Evolutionary conservation across 2,797 vertebrate species (phyloP).

Genomic region (Uromys caudimaculatus): DNA sequence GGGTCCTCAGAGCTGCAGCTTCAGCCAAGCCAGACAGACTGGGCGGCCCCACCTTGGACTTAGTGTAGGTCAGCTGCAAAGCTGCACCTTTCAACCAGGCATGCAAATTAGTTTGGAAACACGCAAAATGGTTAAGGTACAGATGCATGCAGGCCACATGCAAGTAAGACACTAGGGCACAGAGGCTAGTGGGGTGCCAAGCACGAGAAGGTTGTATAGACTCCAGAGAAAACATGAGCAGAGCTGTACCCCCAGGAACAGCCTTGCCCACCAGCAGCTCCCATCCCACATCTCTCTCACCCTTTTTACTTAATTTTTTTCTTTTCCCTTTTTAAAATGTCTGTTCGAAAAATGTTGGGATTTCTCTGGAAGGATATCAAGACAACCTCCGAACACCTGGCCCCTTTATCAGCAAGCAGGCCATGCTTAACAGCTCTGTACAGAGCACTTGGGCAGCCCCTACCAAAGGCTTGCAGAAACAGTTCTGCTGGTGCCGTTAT

Average conservation of each 20-base stretch:
- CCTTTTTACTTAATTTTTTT: background rate
- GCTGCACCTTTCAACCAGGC: background rate
- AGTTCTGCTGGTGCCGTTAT: background rate
- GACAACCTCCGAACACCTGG: slow-evolving; percentile 53
- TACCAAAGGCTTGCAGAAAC: background rate
- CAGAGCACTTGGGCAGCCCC: background rate
- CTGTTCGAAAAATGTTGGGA: background rate
- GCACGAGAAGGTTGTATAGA: slow-evolving; percentile 5
- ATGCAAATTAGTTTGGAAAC: background rate
- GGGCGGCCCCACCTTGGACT: background rate
- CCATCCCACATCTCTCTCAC: background rate
- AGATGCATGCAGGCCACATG: background rate
- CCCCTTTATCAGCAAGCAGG: background rate
- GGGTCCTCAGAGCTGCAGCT: background rate
- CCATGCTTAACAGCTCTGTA: background rate
- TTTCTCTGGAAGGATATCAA: slow-evolving; percentile 18
- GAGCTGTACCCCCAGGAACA: background rate
- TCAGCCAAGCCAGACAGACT: background rate
- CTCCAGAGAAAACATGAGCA: background rate
- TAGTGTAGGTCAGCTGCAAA: background rate
- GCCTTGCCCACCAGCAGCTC: background rate
- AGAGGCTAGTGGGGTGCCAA: background rate
- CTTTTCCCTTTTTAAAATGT: background rate
- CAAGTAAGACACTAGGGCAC: background rate
- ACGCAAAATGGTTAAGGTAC: background rate